Percentiles rank a stretch among this genome's conserved stretches.
Evolutionary conservation across 2,888 invertebrate species (phyloP).

Genomic region (Alviniconcha strummeri): DNA sequence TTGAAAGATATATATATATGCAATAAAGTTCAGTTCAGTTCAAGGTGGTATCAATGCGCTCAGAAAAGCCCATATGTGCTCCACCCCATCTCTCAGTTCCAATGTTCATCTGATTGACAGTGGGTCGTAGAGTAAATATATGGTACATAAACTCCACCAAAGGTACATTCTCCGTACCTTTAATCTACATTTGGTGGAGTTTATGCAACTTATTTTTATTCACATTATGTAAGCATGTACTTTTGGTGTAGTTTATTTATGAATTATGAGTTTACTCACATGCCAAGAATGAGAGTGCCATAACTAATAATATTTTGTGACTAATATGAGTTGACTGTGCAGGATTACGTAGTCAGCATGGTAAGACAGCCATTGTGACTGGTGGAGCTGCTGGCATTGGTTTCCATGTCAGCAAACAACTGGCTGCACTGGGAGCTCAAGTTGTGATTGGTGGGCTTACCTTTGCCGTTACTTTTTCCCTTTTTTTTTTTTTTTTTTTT

Average conservation of each 20-base stretch:
- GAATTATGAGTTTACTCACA: not conserved
- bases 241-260: not conserved
- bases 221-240: not conserved
- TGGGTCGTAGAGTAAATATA: too few relatives aligned
- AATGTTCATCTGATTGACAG: too few relatives aligned
- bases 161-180: too few relatives aligned
- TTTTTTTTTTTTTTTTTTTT: not conserved
- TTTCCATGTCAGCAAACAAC: slow-evolving; percentile 25
- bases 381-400: slow-evolving; percentile 29
- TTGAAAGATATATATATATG: too few relatives aligned
- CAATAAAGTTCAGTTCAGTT: too few relatives aligned
- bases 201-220: not conserved
- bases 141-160: too few relatives aligned
- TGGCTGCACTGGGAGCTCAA: slow-evolving; percentile 1
- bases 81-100: too few relatives aligned
- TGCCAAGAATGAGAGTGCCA: too few relatives aligned
- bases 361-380: slow-evolving; percentile 26
- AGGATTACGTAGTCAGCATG: not conserved
- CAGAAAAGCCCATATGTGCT: too few relatives aligned
- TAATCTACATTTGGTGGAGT: too few relatives aligned
- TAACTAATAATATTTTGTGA: not conserved
- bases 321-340: not conserved
- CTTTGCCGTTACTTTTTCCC: not conserved
- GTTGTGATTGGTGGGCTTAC: slow-evolving; percentile 18
- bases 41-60: too few relatives aligned